Conservation (phyloP, 30 jellyfish, hydroid and myxozoan genomes). For the Hydractinia echinata region DNA sequence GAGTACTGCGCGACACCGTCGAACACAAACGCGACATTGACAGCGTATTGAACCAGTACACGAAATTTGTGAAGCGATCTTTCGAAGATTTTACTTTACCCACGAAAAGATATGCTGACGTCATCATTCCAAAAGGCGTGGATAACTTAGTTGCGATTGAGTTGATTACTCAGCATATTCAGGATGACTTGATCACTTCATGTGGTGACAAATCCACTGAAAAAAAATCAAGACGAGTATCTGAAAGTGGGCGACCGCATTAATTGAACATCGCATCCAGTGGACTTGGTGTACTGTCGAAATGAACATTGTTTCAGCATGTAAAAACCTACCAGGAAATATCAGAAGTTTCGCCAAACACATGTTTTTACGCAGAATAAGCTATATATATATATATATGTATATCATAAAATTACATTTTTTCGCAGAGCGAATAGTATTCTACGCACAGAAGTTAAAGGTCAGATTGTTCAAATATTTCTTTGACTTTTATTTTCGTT, state of each 20-base stretch:
- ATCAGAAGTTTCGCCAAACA: too few species aligned
- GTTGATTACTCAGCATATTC: conserved; percentile 76
- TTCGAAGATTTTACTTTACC: conserved; percentile 95
- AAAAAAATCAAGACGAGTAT: background rate
- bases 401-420: too few species aligned
- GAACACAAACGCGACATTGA: conserved; percentile 93
- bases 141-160: conserved; percentile 85
- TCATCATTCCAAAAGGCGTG: conserved; percentile 93
- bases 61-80: conserved; percentile 79
- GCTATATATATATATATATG: too few species aligned
- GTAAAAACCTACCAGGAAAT: too few species aligned
- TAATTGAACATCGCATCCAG: background rate
- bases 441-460: too few species aligned
- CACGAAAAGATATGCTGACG: conserved; percentile 96
- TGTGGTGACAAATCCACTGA: background rate
- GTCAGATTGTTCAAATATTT: too few species aligned
- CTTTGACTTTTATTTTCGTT: too few species aligned
- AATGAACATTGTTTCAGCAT: too few species aligned
- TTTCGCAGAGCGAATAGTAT: too few species aligned
- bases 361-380: too few species aligned
- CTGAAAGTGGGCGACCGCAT: conserved; percentile 5
- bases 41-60: conserved; percentile 70
- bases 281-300: too few species aligned
- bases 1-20: conserved; percentile 79
- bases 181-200: conserved; percentile 34